Percentiles rank a stretch among this genome's conserved stretches.
Evolutionary conservation across 2,888 invertebrate genomes (phyloP).

Genomic region (Chamaedrilus cognettii): DNA sequence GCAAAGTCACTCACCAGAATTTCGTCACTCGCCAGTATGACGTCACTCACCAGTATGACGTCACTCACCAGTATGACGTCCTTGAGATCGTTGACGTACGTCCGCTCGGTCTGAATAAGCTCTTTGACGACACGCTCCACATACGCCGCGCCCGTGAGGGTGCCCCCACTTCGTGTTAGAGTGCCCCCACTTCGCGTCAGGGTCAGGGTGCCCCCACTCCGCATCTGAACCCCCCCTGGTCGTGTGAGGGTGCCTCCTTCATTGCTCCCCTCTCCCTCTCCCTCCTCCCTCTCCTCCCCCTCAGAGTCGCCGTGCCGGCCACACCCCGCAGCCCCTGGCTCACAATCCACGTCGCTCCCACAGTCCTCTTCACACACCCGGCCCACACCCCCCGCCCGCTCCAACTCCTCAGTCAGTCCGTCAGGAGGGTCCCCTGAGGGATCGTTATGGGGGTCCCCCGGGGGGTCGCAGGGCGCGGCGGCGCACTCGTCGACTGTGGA

Average conservation of each 20-base stretch:
- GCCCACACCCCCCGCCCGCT: too few species aligned
- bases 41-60: not conserved
- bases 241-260: not conserved
- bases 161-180: not conserved
- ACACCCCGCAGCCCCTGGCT: not conserved
- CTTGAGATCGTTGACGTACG: slow-evolving; percentile 7
- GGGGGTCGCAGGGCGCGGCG: not conserved
- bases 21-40: not conserved
- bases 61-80: slow-evolving; percentile 4
- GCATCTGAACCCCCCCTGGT: not conserved
- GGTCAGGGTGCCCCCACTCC: not conserved
- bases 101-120: slow-evolving; percentile 1
- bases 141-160: not conserved
- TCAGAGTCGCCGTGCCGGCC: not conserved
- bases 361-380: not conserved
- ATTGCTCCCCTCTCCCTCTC: not conserved
- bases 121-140: not conserved
- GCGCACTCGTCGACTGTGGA: slow-evolving; percentile 3
- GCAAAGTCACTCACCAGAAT: not conserved
- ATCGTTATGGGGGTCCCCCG: too few species aligned
- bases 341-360: not conserved
- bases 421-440: too few species aligned
- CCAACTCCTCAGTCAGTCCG: too few species aligned
- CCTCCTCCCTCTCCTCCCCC: not conserved
- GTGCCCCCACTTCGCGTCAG: not conserved